Conservation (phyloP, 1,140 invertebrate species). For the Bradysia coprophila region DNA sequence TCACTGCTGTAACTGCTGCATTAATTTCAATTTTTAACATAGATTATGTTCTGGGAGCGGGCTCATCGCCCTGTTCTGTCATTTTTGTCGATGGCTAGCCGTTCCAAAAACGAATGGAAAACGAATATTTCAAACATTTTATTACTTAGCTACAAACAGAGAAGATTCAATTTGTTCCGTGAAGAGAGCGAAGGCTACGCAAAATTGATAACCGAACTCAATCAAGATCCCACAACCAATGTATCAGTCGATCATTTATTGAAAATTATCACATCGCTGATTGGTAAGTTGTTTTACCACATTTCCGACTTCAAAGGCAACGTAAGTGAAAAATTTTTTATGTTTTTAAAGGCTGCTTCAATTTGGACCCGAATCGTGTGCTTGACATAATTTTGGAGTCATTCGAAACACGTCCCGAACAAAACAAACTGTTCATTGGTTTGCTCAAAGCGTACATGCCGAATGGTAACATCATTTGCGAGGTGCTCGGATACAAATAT, state of each 20-base stretch:
- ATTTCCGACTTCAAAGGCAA: not conserved
- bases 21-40: too few species aligned
- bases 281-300: conserved; percentile 40
- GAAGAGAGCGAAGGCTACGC: conserved; percentile 99
- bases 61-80: too few species aligned
- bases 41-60: too few species aligned
- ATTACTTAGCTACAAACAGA: conserved; percentile 86
- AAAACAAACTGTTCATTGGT: conserved; percentile 61
- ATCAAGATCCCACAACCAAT: conserved; percentile 60
- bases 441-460: conserved; percentile 73
- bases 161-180: conserved; percentile 95
- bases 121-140: conserved; percentile 4
- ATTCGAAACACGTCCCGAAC: conserved; percentile 74
- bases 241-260: conserved; percentile 40
- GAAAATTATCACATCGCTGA: conserved; percentile 80
- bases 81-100: too few species aligned
- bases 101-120: too few species aligned
- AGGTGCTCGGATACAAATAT: conserved; percentile 91
- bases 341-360: conserved; percentile 75
- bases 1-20: too few species aligned
- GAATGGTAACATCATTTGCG: conserved; percentile 67
- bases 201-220: conserved; percentile 91
- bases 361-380: conserved; percentile 96
- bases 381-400: conserved; percentile 92
- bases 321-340: not conserved